phyloP scores from a whole-genome alignment of 35 echinoderm and acorn worm genomes.

The Holothuria glaberrima region DNA sequence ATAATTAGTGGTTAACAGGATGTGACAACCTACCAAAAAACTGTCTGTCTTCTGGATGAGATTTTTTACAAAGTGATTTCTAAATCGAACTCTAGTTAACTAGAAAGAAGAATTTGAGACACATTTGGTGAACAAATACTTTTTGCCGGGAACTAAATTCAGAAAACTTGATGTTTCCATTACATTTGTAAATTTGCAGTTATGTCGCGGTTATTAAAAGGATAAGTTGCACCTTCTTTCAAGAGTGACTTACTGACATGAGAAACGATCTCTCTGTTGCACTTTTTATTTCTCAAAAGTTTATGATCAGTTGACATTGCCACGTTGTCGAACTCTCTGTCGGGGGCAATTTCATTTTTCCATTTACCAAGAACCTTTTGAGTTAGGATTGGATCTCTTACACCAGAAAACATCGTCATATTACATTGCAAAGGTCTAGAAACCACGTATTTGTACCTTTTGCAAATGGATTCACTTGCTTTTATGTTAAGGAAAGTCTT shows the following conservation, averaged over 20 bases:
- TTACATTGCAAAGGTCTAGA: not conserved
- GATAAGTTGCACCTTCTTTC: not conserved
- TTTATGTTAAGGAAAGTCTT: not conserved
- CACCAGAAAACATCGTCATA: slow-evolving; percentile 19
- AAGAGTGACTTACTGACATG: not conserved
- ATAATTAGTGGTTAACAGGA: too few relatives aligned
- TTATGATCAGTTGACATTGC: not conserved
- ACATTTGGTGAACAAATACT: too few relatives aligned
- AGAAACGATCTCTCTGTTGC: not conserved
- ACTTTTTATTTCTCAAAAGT: slow-evolving; percentile 12
- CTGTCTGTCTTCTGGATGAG: too few relatives aligned
- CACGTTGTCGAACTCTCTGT: not conserved
- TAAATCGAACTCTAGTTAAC: too few relatives aligned
- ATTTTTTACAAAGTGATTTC: too few relatives aligned
- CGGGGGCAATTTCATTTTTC: not conserved
- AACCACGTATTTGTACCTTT: not conserved
- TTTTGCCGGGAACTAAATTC: too few relatives aligned
- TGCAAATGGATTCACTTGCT: not conserved
- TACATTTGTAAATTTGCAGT: too few relatives aligned
- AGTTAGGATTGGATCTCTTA: not conserved
- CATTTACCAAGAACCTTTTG: not conserved
- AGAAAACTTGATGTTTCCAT: too few relatives aligned
- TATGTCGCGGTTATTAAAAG: not conserved
- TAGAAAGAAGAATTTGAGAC: too few relatives aligned
- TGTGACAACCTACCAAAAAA: too few relatives aligned